Evolutionary conservation across 1,140 invertebrate species (phyloP).

Genomic region (Parasteatoda tepidariorum): DNA sequence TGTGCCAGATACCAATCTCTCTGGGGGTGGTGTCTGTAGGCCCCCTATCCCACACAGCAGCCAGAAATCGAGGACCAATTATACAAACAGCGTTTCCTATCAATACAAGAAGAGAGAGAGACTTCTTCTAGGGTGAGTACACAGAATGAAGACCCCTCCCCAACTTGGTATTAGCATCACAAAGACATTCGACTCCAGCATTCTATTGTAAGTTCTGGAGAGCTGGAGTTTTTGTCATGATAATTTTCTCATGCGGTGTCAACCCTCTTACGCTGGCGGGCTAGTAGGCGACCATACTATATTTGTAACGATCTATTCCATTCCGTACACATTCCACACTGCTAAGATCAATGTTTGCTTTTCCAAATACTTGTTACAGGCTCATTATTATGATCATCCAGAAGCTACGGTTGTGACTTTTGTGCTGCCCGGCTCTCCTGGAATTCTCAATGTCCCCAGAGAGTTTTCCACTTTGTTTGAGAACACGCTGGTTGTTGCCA

Average conservation of each 20-base stretch:
- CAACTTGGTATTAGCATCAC: slow-evolving; percentile 43
- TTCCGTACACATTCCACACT: background rate
- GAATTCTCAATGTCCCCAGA: slow-evolving; percentile 34
- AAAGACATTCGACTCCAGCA: slow-evolving; percentile 27
- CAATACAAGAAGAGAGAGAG: background rate
- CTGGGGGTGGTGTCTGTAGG: background rate
- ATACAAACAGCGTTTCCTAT: slow-evolving; percentile 35
- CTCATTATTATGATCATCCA: slow-evolving; percentile 57
- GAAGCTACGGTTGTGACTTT: slow-evolving; percentile 23
- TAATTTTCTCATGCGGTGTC: slow-evolving; percentile 36
- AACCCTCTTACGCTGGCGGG: too few relatives aligned
- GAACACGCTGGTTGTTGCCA: background rate
- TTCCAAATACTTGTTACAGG: slow-evolving; percentile 47
- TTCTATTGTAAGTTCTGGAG: slow-evolving; percentile 25
- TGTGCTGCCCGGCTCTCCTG: background rate
- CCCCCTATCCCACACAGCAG: slow-evolving; percentile 20
- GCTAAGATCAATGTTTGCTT: slow-evolving; percentile 59
- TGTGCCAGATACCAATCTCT: slow-evolving; percentile 37
- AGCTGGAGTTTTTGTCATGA: slow-evolving; percentile 55
- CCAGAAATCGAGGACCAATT: slow-evolving; percentile 56
- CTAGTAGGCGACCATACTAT: slow-evolving; percentile 23
- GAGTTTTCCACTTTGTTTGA: slow-evolving; percentile 22
- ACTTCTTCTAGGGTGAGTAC: slow-evolving; percentile 51
- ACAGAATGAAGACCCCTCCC: background rate
- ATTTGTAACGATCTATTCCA: slow-evolving; percentile 38